phyloP scores from a whole-genome alignment of 2,113 vertebrate genomes.

The Erinaceus europaeus region DNA sequence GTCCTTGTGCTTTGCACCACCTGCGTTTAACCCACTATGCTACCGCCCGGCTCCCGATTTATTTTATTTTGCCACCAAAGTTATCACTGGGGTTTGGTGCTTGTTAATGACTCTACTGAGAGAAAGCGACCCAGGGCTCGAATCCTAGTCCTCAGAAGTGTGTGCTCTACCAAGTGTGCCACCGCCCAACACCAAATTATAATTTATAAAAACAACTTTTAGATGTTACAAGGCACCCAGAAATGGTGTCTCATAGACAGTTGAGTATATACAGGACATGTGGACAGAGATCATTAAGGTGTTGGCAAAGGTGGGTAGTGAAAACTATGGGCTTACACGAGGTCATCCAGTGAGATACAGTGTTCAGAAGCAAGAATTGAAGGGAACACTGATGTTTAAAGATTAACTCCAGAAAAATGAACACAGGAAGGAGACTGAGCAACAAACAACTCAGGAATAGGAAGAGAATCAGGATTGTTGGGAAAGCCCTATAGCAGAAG shows the following conservation, averaged over 20 bases:
- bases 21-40: too few species aligned
- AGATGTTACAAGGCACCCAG: neutral
- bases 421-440: neutral
- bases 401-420: conserved; percentile 7
- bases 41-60: too few species aligned
- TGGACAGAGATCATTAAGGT: neutral
- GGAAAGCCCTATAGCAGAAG: neutral
- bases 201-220: conserved; percentile 19
- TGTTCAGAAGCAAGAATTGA: conserved; percentile 5
- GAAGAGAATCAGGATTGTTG: neutral
- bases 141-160: too few species aligned
- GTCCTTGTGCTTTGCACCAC: too few species aligned
- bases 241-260: neutral
- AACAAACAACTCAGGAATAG: neutral
- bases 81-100: too few species aligned
- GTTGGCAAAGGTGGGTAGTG: neutral
- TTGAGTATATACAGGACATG: neutral
- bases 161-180: too few species aligned
- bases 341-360: neutral
- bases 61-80: too few species aligned
- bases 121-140: too few species aligned
- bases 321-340: conserved; percentile 27
- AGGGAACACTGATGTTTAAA: neutral
- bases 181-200: too few species aligned
- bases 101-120: too few species aligned